These are phyloP conservation scores for Diplolepis rosae DNA, from an alignment of 2,888 invertebrate genomes.

Conservation along the genomic window DNA sequence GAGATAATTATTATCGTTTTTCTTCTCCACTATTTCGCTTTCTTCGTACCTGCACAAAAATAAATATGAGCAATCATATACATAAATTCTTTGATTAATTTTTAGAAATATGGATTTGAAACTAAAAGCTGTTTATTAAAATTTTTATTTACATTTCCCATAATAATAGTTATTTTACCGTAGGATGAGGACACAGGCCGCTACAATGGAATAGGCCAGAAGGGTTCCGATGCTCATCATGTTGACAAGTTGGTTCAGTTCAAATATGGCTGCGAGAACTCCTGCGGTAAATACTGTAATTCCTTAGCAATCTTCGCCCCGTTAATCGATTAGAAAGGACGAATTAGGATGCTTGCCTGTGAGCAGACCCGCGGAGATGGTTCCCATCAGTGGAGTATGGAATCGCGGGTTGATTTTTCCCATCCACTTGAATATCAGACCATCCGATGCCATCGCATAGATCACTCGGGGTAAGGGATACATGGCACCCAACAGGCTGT, in stretches of 20 bases:
- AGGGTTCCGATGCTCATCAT: constrained; percentile 94
- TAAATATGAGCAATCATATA: constrained; percentile 11
- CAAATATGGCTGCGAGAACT: constrained; percentile 87
- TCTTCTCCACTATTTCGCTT: constrained; percentile 69
- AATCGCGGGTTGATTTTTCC: constrained; percentile 82
- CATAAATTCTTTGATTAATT: too few relatives aligned
- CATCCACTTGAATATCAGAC: constrained; percentile 83
- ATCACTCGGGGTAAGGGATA: constrained; percentile 89
- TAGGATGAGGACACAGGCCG: constrained; percentile 87
- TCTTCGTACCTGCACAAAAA: constrained; percentile 70
- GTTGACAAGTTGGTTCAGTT: constrained; percentile 87
- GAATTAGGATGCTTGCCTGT: constrained; percentile 76
- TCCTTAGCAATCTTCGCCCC: constrained; percentile 53
- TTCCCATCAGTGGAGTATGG: constrained; percentile 85
- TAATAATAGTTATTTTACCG: constrained; percentile 75
- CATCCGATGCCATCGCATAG: constrained; percentile 92
- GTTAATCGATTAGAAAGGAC: constrained; percentile 6
- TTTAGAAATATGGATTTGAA: too few relatives aligned
- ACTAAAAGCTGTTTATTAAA: too few relatives aligned
- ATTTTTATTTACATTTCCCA: too few relatives aligned
- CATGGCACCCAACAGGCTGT: constrained; percentile 86
- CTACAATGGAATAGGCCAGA: constrained; percentile 91
- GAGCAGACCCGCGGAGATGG: constrained; percentile 81
- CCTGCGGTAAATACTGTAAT: constrained; percentile 74
- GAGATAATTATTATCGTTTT: constrained; percentile 62